phyloP scores from a whole-genome alignment of 1,140 invertebrate species.

The Heliconius congener region DNA sequence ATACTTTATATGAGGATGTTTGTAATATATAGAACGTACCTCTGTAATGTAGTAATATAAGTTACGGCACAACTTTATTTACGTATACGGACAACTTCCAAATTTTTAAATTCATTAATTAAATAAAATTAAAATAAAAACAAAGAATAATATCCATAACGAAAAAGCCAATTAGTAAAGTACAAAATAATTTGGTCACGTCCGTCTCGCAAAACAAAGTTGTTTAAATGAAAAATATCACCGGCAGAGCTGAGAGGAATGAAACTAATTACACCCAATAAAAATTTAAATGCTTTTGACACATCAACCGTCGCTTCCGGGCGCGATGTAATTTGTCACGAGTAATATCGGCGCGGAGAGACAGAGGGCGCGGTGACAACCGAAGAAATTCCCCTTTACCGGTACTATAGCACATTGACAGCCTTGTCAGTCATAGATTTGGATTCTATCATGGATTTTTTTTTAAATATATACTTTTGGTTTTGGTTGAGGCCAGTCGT shows the following conservation, averaged over 20 bases:
- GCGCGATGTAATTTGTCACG: slow-evolving; percentile 42
- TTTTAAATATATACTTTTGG: too few relatives aligned
- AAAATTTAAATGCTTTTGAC: slow-evolving; percentile 44
- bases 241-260: neutral
- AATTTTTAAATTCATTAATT: neutral
- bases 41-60: neutral
- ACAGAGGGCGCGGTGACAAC: slow-evolving; percentile 38
- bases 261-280: slow-evolving; percentile 30
- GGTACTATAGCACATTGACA: neutral
- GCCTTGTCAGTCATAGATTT: neutral
- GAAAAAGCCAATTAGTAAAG: neutral
- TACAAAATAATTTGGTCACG: slow-evolving; percentile 10
- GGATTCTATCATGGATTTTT: neutral
- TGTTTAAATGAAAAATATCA: slow-evolving; percentile 8
- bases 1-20: too few relatives aligned
- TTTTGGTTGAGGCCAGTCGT: too few relatives aligned
- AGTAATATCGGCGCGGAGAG: slow-evolving; percentile 43
- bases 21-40: too few relatives aligned
- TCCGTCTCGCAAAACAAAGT: neutral
- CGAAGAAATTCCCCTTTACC: slow-evolving; percentile 24
- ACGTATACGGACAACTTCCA: neutral
- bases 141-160: neutral
- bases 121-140: neutral
- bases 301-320: slow-evolving; percentile 43
- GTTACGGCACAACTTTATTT: neutral